Percentiles rank a stretch among this genome's conserved stretches.
Conservation (phyloP, 2,113 vertebrate species). For the Okapia johnstoni region DNA sequence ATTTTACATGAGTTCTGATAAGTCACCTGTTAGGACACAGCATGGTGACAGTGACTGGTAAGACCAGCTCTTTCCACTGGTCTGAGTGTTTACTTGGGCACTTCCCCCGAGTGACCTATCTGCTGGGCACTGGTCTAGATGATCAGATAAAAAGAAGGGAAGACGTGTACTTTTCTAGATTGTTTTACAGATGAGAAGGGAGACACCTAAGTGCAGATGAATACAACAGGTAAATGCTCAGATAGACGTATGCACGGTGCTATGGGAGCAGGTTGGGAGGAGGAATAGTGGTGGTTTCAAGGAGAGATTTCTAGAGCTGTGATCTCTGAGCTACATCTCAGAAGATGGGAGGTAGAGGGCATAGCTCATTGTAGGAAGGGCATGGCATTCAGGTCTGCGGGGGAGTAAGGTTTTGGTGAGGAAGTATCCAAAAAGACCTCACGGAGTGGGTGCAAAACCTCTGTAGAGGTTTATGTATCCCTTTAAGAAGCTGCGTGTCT, state of each 20-base stretch:
- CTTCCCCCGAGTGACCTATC: background rate
- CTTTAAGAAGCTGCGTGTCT: background rate
- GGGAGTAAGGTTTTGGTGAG: background rate
- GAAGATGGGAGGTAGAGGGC: background rate
- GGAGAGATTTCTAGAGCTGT: background rate
- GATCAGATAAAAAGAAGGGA: background rate
- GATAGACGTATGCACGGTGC: background rate
- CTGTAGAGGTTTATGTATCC: background rate
- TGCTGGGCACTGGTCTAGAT: background rate
- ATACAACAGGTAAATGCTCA: background rate
- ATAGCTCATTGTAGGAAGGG: background rate
- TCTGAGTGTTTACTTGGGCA: too few relatives aligned
- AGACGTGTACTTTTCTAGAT: background rate
- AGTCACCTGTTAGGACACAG: background rate
- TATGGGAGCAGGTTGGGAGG: background rate
- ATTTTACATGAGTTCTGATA: background rate
- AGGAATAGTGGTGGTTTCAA: background rate
- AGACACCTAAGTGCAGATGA: background rate
- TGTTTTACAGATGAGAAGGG: background rate
- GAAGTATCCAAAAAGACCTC: background rate
- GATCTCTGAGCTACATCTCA: background rate
- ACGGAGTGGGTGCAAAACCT: background rate
- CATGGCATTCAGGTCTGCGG: background rate
- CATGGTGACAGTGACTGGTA: background rate
- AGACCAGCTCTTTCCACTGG: background rate